Evolutionary conservation across 1,140 invertebrate species (phyloP).

Genomic region (Rhyacophila brunnea): DNA sequence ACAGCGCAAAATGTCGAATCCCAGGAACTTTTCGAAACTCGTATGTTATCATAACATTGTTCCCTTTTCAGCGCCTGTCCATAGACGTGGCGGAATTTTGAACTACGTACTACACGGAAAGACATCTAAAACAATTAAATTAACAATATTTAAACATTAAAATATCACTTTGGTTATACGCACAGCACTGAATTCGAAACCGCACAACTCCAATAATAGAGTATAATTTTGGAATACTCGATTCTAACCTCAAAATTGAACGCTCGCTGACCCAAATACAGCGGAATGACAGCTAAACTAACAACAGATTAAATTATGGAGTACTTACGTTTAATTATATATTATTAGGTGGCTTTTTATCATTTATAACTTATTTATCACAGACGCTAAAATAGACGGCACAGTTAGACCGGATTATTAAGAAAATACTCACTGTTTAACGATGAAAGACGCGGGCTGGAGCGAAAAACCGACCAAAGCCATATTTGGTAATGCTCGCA

Average conservation of each 20-base stretch:
- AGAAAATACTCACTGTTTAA: constrained; percentile 21
- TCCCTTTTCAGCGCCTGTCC: constrained; percentile 94
- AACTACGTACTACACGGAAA: constrained; percentile 92
- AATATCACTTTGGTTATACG: not conserved
- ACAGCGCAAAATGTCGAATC: constrained; percentile 98
- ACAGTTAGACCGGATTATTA: constrained; percentile 18
- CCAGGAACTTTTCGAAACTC: constrained; percentile 97
- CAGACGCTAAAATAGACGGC: constrained; percentile 16
- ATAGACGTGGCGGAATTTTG: constrained; percentile 99
- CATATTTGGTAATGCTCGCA: constrained; percentile 58
- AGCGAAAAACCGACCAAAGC: constrained; percentile 50
- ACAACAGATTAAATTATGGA: constrained; percentile 12
- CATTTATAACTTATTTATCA: constrained; percentile 23
- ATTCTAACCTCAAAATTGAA: constrained; percentile 21
- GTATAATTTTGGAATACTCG: constrained; percentile 5
- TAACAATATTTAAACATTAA: constrained; percentile 1
- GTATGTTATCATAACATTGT: constrained; percentile 98
- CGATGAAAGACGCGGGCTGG: constrained; percentile 30
- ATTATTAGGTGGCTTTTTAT: constrained; percentile 11
- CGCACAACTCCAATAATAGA: not conserved
- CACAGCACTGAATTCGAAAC: too few relatives aligned
- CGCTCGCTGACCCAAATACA: constrained; percentile 25
- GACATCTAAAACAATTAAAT: constrained; percentile 68
- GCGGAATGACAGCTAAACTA: constrained; percentile 23
- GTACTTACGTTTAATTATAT: constrained; percentile 25